phyloP scores from a whole-genome alignment of 2,797 vertebrate species.

The Fringilla coelebs region DNA sequence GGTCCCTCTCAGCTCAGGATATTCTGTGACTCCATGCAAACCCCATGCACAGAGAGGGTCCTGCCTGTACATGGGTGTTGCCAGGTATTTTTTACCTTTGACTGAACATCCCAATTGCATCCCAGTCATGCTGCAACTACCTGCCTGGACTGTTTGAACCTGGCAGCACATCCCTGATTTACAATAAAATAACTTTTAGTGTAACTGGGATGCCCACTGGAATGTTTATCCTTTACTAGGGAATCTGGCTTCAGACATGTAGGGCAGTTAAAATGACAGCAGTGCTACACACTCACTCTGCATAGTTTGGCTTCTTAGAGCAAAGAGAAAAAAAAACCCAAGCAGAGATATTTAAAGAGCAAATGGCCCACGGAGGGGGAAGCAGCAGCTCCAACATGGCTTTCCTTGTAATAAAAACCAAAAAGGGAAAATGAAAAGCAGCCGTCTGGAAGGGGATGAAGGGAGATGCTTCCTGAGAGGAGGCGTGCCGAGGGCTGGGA shows the following conservation, averaged over 20 bases:
- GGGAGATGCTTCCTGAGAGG: not conserved
- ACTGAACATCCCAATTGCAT: not conserved
- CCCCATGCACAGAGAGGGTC: not conserved
- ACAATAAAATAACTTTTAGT: not conserved
- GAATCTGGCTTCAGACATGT: not conserved
- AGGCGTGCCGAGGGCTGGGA: not conserved
- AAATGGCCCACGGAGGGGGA: not conserved
- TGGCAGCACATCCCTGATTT: not conserved
- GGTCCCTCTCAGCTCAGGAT: not conserved
- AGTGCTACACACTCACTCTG: accelerated
- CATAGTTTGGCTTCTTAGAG: not conserved
- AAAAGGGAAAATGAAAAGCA: slow-evolving; percentile 57
- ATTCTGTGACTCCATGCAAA: not conserved
- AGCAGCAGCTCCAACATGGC: not conserved
- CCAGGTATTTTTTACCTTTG: not conserved
- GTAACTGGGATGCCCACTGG: not conserved
- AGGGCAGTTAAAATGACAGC: not conserved
- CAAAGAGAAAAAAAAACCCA: not conserved
- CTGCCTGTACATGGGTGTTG: not conserved
- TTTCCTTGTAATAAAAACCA: slow-evolving; percentile 41
- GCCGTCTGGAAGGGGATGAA: slow-evolving; percentile 16
- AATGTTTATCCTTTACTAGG: not conserved
- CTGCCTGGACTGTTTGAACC: not conserved
- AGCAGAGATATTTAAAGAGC: not conserved
- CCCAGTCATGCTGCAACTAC: not conserved